Evolutionary conservation across 2,888 invertebrate species (phyloP), one percentile per base, ranked within the genome.

Genomic region (Perdita meconis): DNA sequence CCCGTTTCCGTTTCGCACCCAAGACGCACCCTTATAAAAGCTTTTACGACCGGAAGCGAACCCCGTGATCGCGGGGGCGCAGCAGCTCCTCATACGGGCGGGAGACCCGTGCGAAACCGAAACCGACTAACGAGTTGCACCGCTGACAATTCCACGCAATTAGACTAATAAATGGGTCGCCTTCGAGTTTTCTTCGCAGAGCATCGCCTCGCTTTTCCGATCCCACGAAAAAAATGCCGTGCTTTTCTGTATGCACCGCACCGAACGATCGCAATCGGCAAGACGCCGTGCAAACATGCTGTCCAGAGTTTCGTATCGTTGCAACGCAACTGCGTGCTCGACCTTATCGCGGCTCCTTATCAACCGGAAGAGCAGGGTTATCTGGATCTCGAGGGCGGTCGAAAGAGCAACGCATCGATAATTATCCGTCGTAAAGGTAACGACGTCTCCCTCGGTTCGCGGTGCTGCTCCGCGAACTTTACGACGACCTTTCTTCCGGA

Each of bases 341-440:
- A n/a, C 60, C 64, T 76, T 90, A 90, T 91, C 91, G 85, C 77
- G 61, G 70, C 80, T 84, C 82, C 84, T 88, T 88, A 91, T 90
- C 89, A 84, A 84, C 89, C 89, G 90, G 90, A 91, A 89, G 87
- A 83, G 72, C 74, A n/a, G 24, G 59, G 65, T 63, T 87, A 89
- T 90, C 89, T 87, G 83, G 80, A 90, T 90, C 88, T 88, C 71
- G 76, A 60, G 53, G 50, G 44, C 77, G 78, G 65, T 51, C 22
- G 72, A 78, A 81, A 85, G 70, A 83, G 70, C 67, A 79, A 87
- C 85, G 89, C 90, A 89, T 90, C 91, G 89, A 91, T 91, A 90
- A 91, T 90, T 87, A 87, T 89, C 84, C 87, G 89, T 91, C 90
- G 90, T 91, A 91, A 91, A 91, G 85, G 82, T 85, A 83, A 85